Evolutionary conservation across 92 coral and sea anemone genomes (phyloP).

Genomic region (Diadumene lineata): DNA sequence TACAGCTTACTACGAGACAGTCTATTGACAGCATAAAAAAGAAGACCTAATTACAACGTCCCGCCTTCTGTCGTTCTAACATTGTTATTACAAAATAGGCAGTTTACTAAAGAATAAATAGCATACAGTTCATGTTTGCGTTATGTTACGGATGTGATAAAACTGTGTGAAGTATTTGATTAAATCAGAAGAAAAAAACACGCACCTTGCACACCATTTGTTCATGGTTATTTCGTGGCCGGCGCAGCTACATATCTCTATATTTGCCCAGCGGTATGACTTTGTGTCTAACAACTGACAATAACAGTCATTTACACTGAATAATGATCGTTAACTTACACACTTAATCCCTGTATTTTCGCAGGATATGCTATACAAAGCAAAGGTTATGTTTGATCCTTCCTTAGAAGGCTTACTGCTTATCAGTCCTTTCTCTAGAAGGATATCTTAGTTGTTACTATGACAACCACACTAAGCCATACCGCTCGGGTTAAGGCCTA

Average conservation of each 20-base stretch:
- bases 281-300: constrained; percentile 28
- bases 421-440: too few relatives aligned
- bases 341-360: background rate
- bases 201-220: too few relatives aligned
- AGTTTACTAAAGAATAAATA: too few relatives aligned
- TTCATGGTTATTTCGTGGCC: too few relatives aligned
- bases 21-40: background rate
- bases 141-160: too few relatives aligned
- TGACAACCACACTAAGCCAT: constrained; percentile 2
- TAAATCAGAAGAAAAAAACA: too few relatives aligned
- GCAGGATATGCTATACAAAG: background rate
- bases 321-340: background rate
- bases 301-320: constrained; percentile 34
- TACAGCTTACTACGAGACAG: background rate
- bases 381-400: constrained; percentile 11
- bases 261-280: constrained; percentile 18
- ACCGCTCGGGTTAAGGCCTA: background rate
- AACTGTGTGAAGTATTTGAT: too few relatives aligned
- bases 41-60: constrained; percentile 1
- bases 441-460: constrained; percentile 6
- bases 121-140: too few relatives aligned
- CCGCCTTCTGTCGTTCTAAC: too few relatives aligned
- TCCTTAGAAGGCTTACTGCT: too few relatives aligned
- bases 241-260: too few relatives aligned
- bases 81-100: too few relatives aligned